phyloP scores from a whole-genome alignment of 2,113 vertebrate genomes.

The Typhlomys cinereus region DNA sequence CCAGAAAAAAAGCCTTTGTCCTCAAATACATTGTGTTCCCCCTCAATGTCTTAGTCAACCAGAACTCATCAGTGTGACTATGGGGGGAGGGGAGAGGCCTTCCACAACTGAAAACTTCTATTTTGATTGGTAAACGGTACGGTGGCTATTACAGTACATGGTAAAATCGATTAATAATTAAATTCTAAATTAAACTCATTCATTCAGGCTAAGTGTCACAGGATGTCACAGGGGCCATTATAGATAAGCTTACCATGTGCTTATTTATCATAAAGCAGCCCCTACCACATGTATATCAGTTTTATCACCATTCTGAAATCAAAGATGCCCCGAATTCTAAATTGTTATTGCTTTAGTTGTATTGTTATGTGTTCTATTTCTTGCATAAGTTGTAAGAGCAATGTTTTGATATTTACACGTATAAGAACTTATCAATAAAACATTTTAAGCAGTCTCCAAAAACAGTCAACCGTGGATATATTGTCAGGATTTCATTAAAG shows the following conservation, averaged over 20 bases:
- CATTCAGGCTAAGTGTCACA: not conserved
- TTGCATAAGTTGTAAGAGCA: not conserved
- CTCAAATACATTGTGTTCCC: not conserved
- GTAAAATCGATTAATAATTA: constrained; percentile 51
- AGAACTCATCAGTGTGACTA: not conserved
- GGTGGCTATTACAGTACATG: not conserved
- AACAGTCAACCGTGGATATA: not conserved
- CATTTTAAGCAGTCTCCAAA: not conserved
- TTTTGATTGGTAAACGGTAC: not conserved
- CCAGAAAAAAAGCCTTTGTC: not conserved
- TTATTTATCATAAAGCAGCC: not conserved
- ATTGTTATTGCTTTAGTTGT: not conserved
- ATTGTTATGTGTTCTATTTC: not conserved
- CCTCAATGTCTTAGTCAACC: not conserved
- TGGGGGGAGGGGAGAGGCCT: no score
- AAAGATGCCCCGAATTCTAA: not conserved
- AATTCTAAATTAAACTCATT: constrained; percentile 60
- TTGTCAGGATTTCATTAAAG: not conserved
- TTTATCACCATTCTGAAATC: not conserved
- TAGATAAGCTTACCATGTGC: not conserved
- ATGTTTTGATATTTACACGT: constrained; percentile 2
- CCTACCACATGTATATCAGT: no score
- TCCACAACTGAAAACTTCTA: not conserved
- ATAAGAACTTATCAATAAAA: constrained; percentile 22
- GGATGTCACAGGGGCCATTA: not conserved